Evolutionary conservation across 2,797 vertebrate genomes (phyloP).

Genomic region (Tenualosa thibaudeaui): DNA sequence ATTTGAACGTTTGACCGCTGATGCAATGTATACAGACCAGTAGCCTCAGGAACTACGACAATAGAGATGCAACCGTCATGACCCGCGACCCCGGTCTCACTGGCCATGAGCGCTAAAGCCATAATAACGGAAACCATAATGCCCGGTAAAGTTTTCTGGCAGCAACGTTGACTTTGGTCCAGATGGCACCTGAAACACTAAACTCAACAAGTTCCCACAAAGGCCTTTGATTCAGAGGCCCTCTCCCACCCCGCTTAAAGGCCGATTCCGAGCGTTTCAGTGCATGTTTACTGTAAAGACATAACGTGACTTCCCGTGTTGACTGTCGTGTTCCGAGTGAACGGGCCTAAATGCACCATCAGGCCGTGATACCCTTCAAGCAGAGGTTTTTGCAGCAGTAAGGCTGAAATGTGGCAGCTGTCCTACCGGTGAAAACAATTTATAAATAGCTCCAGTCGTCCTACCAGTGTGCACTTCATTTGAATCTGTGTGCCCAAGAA

Average conservation of each 20-base stretch:
- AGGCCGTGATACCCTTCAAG: background rate
- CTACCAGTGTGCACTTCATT: constrained; percentile 6
- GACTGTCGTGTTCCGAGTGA: constrained; percentile 6
- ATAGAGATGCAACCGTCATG: background rate
- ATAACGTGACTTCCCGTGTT: background rate
- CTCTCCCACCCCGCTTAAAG: constrained; percentile 32
- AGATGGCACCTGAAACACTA: constrained; percentile 22
- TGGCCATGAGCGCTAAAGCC: constrained; percentile 4
- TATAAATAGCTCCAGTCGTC: constrained; percentile 48
- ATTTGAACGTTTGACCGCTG: constrained; percentile 29
- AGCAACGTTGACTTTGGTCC: constrained; percentile 33
- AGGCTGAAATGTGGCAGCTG: constrained; percentile 36
- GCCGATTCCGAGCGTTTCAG: background rate
- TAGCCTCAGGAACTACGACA: background rate
- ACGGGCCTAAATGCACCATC: background rate
- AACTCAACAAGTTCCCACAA: constrained; percentile 18
- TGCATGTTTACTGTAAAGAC: background rate
- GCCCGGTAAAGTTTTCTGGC: constrained; percentile 19
- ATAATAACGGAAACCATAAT: constrained; percentile 22
- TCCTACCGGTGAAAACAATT: constrained; percentile 41
- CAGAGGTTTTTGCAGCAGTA: background rate
- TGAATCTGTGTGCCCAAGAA: constrained; percentile 27
- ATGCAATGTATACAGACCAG: constrained; percentile 28
- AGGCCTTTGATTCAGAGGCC: constrained; percentile 13
- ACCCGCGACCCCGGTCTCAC: background rate